Evolutionary conservation across 2,113 vertebrate genomes (phyloP), one percentile per base, ranked within the genome.

Genomic region (Narcine bancroftii): DNA sequence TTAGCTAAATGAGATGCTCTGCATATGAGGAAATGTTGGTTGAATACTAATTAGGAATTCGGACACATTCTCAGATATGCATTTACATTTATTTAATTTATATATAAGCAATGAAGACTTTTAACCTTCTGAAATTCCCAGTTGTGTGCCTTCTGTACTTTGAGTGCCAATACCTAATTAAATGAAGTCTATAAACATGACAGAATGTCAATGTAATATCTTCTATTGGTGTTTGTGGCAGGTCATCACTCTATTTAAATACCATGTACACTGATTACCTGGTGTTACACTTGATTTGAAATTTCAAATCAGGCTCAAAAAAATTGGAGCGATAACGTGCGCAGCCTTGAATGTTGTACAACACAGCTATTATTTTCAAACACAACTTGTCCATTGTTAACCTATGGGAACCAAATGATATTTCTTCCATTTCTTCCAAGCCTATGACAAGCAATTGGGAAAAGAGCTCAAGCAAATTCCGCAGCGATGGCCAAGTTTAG

Each of bases 121-220:
- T 45, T 89, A 39, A 45, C 89, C 89, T 66, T 10, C 65, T 45
- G 60, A 11, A 91, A 69, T 91, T 66, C 39, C 87, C 39, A 69
- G 39, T 17, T 69, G 65, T 47, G 65, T 45, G 65, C 21, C 60
- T 66, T 66, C 47, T 36, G 63, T 45, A 69, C 89, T 69, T 45
- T 47, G 89, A 42, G 36, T 91, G 26, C 69, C 89, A 91, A 91
- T 91, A 91, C 24, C 63, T 71, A 45, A 91, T 91, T 69, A 91
- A 91, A 69, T 91, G 63, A 69, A 69, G 89, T 91, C 89, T 91
- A 66, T 69, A 66, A 91, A 69, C 42, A 47, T 15, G 39, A 91
- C 24, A 91, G 65, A 91, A 91, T 45, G 89, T 56, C 89, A 91
- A 71, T 71, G 39, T 42, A 69, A 91, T 47, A 39, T 47, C 89